Percentiles rank a stretch among this genome's conserved stretches.
phyloP scores from a whole-genome alignment of 1,140 invertebrate genomes.

The Apis cerana region DNA sequence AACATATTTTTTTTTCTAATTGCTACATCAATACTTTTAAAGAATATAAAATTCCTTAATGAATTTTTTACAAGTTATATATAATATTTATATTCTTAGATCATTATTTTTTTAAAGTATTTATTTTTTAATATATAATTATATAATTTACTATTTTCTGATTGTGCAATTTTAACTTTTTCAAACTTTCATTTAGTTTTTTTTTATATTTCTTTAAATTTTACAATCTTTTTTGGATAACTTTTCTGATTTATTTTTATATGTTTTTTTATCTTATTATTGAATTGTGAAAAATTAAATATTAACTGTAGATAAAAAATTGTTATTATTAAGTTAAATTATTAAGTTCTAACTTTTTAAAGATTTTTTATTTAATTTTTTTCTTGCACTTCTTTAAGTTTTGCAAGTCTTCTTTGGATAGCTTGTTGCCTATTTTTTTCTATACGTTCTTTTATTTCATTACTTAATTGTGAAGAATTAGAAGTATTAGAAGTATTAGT shows the following conservation, averaged over 20 bases:
- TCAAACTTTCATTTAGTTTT: background rate
- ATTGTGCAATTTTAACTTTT: background rate
- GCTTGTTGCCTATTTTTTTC: constrained; percentile 70
- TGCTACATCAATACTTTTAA: constrained; percentile 21
- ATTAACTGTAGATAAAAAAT: background rate
- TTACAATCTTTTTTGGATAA: constrained; percentile 66
- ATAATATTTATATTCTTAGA: background rate
- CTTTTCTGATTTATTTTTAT: constrained; percentile 70
- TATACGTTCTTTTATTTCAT: constrained; percentile 69
- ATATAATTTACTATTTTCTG: background rate
- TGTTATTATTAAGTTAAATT: no score
- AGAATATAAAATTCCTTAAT: constrained; percentile 14
- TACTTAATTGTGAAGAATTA: constrained; percentile 51
- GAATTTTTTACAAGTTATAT: background rate
- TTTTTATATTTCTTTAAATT: constrained; percentile 47
- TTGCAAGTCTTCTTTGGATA: constrained; percentile 65
- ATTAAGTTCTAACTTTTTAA: constrained; percentile 23
- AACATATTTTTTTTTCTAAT: constrained; percentile 9
- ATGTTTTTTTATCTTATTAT: constrained; percentile 66
- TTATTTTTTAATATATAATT: background rate
- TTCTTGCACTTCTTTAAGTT: constrained; percentile 47
- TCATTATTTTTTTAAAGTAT: background rate
- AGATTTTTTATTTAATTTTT: constrained; percentile 40
- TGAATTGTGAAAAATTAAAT: constrained; percentile 45
- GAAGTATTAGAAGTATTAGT: background rate